Evolutionary conservation across 2,797 vertebrate genomes (phyloP), one percentile per base, ranked within the genome.

Genomic region (Tokudaia muenninki): DNA sequence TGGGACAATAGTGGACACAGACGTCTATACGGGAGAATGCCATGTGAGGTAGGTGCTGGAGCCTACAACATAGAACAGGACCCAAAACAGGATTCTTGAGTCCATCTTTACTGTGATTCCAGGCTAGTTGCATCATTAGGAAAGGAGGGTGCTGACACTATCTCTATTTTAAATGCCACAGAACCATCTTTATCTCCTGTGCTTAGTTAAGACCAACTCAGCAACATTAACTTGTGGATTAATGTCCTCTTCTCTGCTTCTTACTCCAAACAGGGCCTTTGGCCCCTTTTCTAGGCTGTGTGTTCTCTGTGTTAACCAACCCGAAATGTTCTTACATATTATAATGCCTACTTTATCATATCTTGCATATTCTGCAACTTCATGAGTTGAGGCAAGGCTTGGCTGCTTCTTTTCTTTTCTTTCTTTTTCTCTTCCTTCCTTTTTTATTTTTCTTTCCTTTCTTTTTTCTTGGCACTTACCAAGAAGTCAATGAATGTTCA

Each of bases 11-110:
- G 34, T 59, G 52, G 14, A 93, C 22, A 2, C 0, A 67, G 79
- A 34, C 2, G 2, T 22, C 9, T 16, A 21, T 13, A 31, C 0
- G 13, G n/a, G 11, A 59, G n/a, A 63, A 34, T 0, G 10, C 50
- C 1, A 13, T 37, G 52, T 11, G 78, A 84, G 52, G 57, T 31
- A 10, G 7, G 21, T 61, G 26, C 21, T 47, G 34, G 91, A 50
- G 52, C 9, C 6, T 7, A 19, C 24, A 21, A 29, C 90, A 84
- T 34, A 67, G 29, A 29, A 14, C 26, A 26, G 29, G 41, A 19
- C 52, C 34, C 14, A 22, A 57, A 63, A 17, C 5, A 89, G 37
- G 21, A 47, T 50, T 47, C 63, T 10, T 44, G 29, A 34, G 52
- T 34, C 41, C 16, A 70, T 86, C 26, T 47, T 82, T 86, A 7